Evolutionary conservation across 2,797 vertebrate genomes (phyloP).

Genomic region (Pelobates cultripes): DNA sequence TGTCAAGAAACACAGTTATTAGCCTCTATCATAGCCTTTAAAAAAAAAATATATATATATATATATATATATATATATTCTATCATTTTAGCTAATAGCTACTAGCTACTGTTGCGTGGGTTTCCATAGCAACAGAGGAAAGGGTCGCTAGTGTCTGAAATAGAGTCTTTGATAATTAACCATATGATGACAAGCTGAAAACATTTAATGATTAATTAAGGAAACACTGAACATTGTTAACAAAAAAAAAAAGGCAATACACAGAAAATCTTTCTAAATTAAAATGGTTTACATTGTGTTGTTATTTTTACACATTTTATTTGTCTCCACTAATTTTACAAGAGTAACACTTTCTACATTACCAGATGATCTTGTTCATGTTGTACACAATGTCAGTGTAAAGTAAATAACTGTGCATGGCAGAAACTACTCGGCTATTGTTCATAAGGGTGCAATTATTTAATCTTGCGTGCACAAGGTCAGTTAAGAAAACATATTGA

Average conservation of each 20-base stretch:
- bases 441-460: too few relatives aligned
- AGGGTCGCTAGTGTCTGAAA: constrained; percentile 70
- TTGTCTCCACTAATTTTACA: not conserved
- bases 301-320: not conserved
- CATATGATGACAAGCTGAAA: constrained; percentile 67
- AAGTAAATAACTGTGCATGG: too few relatives aligned
- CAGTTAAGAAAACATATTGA: too few relatives aligned
- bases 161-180: constrained; percentile 70
- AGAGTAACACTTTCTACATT: not conserved
- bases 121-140: constrained; percentile 75
- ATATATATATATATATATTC: constrained; percentile 54
- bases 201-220: constrained; percentile 74
- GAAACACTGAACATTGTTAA: constrained; percentile 66
- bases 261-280: constrained; percentile 1
- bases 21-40: constrained; percentile 55
- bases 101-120: constrained; percentile 60
- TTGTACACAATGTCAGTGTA: not conserved
- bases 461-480: too few relatives aligned
- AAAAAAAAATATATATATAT: constrained; percentile 64
- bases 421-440: too few relatives aligned
- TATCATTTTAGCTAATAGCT: constrained; percentile 69
- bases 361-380: not conserved
- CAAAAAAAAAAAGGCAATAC: constrained; percentile 61
- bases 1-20: constrained; percentile 63
- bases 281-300: not conserved